Conservation (phyloP, 2,797 vertebrate genomes). For the Leptodactylus fallax region DNA sequence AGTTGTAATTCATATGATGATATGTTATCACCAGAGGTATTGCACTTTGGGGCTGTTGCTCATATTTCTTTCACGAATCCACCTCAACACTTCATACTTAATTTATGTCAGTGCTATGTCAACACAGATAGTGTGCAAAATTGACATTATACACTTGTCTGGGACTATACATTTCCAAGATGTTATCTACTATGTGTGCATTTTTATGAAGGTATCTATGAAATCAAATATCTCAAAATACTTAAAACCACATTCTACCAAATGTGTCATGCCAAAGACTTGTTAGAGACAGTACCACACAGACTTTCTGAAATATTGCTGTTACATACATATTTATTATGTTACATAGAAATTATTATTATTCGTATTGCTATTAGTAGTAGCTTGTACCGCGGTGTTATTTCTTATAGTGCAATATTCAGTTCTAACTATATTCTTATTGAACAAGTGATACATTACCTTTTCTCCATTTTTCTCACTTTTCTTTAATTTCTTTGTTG, state of each 20-base stretch:
- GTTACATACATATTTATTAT: not conserved
- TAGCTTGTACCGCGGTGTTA: not conserved
- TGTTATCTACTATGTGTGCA: not conserved
- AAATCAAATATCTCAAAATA: constrained; percentile 24
- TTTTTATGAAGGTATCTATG: constrained; percentile 20
- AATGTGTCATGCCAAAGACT: not conserved
- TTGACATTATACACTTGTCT: constrained; percentile 53
- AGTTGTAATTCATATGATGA: constrained; percentile 42
- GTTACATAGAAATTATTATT: not conserved
- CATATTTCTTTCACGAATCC: constrained; percentile 33
- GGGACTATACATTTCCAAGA: constrained; percentile 20
- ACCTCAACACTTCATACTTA: constrained; percentile 34
- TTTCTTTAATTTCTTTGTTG: no score
- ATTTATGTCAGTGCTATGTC: constrained; percentile 36
- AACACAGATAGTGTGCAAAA: constrained; percentile 23
- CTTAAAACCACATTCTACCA: not conserved
- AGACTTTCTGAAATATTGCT: not conserved
- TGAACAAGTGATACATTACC: no score
- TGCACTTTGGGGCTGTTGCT: constrained; percentile 5
- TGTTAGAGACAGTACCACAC: not conserved
- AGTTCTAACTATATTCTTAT: no score
- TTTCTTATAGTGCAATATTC: no score
- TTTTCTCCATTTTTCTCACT: no score
- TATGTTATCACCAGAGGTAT: constrained; percentile 37
- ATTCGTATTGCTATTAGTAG: not conserved